phyloP scores from a whole-genome alignment of 30 jellyfish, hydroid and myxozoan species.

The Pelagia noctiluca region DNA sequence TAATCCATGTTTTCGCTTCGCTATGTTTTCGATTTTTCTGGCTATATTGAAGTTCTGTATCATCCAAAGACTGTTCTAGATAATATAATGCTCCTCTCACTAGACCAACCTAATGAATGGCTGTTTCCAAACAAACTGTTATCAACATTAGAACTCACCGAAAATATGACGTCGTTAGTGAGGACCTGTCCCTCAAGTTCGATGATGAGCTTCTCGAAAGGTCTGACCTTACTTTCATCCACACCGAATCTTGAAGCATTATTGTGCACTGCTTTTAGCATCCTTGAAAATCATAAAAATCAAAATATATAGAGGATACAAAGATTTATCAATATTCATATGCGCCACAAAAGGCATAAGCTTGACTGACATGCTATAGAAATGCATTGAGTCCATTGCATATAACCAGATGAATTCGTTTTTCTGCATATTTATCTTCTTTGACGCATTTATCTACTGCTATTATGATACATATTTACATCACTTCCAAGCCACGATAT shows the following conservation, averaged over 20 bases:
- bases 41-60: too few relatives aligned
- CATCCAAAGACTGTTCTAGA: neutral
- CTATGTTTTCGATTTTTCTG: too few relatives aligned
- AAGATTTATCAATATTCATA: neutral
- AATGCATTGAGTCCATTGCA: too few relatives aligned
- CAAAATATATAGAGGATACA: neutral
- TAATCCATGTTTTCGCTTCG: too few relatives aligned
- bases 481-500: too few relatives aligned
- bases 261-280: constrained; percentile 95
- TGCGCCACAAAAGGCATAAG: neutral
- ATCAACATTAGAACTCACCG: constrained; percentile 47
- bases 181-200: constrained; percentile 92
- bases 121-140: neutral
- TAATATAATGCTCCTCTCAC: neutral
- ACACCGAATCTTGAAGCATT: constrained; percentile 86
- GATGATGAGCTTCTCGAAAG: constrained; percentile 90
- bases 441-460: too few relatives aligned
- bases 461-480: too few relatives aligned
- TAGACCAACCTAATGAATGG: neutral
- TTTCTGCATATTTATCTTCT: too few relatives aligned
- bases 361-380: too few relatives aligned
- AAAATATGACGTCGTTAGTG: constrained; percentile 78
- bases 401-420: too few relatives aligned
- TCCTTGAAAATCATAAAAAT: constrained; percentile 58
- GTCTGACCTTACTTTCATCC: constrained; percentile 92